Evolutionary conservation across 1,140 invertebrate genomes (phyloP), one percentile per base, ranked within the genome.

Genomic region (Temnothorax curvispinosus): DNA sequence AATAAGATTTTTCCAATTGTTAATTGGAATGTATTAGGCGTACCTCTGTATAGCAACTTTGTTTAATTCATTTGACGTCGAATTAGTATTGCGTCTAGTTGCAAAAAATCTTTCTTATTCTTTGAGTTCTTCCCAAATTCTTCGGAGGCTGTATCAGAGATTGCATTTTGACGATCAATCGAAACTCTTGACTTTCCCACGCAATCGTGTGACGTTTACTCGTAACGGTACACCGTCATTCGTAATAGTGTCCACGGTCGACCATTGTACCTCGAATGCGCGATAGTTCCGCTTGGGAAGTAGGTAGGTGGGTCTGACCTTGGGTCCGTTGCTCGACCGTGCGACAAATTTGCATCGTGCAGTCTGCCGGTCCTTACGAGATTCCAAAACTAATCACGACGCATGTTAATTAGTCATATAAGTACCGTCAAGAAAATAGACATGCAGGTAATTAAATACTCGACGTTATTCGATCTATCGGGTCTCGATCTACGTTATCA

Each of bases 281-380:
- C 87, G 89, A 90, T 87, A 90, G 87, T 90, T 91, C 90, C 85
- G 87, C 85, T 85, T 91, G 69, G 90, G 85, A 91, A 91, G 89
- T 91, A 87, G 89, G 89, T 91, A 87, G 89, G 90, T 91, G 87
- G 90, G 89, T 81, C 90, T 77, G 56, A 81, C 90, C 90, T 91
- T 91, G 87, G 74, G 50, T 85, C 87, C 52, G 87, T 90, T 90
- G 62, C 64, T 80, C 74, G 78, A 75, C 21, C 60, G 78, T 87
- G 87, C 75, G 74, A 91, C 81, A 87, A 86, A 90, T 91, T 89
- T 69, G 65, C 87, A 65, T 78, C 50, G 44, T 82, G 58, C 69
- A 58, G 89, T 77, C 52, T 35, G 58, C 52, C 84, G 13, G 13
- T n/a, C 27, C 54, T 21, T 27, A 18, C n/a, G 18, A 52, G 27